Conservation (phyloP, 2,797 vertebrate species). For the Danio jaintianensis region DNA sequence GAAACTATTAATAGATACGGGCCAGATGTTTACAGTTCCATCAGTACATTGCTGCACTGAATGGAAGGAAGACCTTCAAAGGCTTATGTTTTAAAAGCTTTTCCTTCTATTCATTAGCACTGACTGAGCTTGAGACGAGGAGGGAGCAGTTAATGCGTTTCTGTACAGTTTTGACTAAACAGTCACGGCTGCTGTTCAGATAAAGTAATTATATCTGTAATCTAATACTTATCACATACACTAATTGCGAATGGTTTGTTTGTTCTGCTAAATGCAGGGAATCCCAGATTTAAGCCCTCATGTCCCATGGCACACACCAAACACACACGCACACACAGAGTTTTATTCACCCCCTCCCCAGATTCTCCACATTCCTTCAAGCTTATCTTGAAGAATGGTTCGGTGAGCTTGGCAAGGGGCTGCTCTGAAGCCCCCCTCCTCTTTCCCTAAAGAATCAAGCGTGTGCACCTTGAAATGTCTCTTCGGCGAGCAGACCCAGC, state of each 20-base stretch:
- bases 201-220: constrained; percentile 29
- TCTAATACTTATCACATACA: constrained; percentile 43
- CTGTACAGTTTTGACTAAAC: constrained; percentile 24
- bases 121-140: not conserved
- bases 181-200: constrained; percentile 2
- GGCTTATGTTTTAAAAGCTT: constrained; percentile 36
- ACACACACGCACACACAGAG: constrained; percentile 48
- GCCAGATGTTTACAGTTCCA: constrained; percentile 30
- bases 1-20: constrained; percentile 40
- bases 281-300: constrained; percentile 57
- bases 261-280: constrained; percentile 48
- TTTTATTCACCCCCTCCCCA: constrained; percentile 62
- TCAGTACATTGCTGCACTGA: constrained; percentile 16
- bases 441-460: constrained; percentile 67
- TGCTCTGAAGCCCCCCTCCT: constrained; percentile 76
- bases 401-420: constrained; percentile 76
- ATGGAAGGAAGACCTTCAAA: constrained; percentile 50
- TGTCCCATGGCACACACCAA: constrained; percentile 46
- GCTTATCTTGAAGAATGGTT: constrained; percentile 86
- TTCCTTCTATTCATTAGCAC: constrained; percentile 46
- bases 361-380: constrained; percentile 85
- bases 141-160: not conserved
- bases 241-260: constrained; percentile 51
- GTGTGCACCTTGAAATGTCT: constrained; percentile 80
- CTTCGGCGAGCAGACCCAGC: constrained; percentile 72